Evolutionary conservation across 2,797 vertebrate species (phyloP).

Genomic region (Hapalemur alaotrensis): DNA sequence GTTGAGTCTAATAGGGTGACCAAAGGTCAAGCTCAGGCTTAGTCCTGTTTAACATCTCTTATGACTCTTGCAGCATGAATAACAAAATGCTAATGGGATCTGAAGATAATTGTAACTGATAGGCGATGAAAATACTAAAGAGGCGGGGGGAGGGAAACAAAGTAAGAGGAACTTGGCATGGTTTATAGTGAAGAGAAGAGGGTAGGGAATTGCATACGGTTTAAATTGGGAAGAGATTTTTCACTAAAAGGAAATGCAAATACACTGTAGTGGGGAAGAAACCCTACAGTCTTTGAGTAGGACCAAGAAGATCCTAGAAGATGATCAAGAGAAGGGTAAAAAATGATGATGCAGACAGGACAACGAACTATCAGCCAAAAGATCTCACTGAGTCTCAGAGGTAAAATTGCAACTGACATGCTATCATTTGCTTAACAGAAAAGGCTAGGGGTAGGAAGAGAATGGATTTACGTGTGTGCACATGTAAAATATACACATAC

Average conservation of each 20-base stretch:
- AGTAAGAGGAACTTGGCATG: neutral
- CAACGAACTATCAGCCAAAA: neutral
- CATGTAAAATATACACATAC: neutral
- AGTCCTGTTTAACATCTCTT: slow-evolving; percentile 51
- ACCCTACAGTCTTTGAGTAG: neutral
- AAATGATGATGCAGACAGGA: neutral
- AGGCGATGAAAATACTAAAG: neutral
- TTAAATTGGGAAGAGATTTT: neutral
- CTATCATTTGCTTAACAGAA: slow-evolving; percentile 27
- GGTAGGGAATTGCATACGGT: neutral
- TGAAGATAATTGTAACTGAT: slow-evolving; percentile 21
- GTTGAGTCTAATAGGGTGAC: slow-evolving; percentile 52
- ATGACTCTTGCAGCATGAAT: slow-evolving; percentile 5
- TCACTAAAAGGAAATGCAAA: neutral
- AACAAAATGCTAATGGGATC: slow-evolving; percentile 32
- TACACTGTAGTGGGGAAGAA: neutral
- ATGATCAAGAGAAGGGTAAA: neutral
- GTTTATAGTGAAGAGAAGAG: neutral
- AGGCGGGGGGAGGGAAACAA: neutral
- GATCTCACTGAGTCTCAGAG: neutral
- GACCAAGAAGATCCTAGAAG: slow-evolving; percentile 1
- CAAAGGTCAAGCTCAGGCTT: slow-evolving; percentile 52
- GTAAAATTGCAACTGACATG: neutral
- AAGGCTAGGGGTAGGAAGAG: neutral
- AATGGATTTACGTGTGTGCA: neutral